A percentile compares a stretch with the other conserved stretches of the same genome.
Conservation (phyloP, 2,888 invertebrate genomes). For the Agonopterix subpropinquella region DNA sequence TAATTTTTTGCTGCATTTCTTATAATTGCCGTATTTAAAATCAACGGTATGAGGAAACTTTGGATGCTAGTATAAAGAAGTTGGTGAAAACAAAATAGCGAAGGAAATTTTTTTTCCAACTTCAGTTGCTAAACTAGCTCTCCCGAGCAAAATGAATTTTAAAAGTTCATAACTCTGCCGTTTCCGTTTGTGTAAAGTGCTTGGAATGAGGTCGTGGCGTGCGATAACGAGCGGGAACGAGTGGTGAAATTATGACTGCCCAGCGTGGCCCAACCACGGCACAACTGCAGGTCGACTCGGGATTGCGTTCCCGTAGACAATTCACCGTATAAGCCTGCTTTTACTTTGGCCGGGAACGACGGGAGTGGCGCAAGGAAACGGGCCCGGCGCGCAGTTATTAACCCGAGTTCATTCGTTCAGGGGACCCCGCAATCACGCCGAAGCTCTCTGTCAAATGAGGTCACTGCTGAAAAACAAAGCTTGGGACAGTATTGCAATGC, state of each 20-base stretch:
- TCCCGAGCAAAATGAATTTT: constrained; percentile 29
- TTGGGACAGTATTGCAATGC: neutral
- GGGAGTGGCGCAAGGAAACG: neutral
- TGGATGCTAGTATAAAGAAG: too few relatives aligned
- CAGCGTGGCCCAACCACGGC: neutral
- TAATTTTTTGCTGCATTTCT: neutral
- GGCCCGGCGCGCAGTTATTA: constrained; percentile 31
- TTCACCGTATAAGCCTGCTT: constrained; percentile 24
- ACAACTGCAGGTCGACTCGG: constrained; percentile 13
- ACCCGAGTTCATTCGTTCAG: constrained; percentile 32
- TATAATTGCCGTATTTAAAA: neutral
- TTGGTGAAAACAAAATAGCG: too few relatives aligned
- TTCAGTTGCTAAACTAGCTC: too few relatives aligned
- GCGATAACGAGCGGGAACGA: constrained; percentile 62
- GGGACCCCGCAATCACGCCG: constrained; percentile 33
- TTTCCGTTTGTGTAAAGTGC: constrained; percentile 54
- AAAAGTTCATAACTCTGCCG: constrained; percentile 47
- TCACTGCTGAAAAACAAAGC: constrained; percentile 36
- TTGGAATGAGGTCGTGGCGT: constrained; percentile 55
- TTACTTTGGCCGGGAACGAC: neutral
- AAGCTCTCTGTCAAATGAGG: constrained; percentile 35
- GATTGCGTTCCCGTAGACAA: constrained; percentile 25
- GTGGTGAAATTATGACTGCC: constrained; percentile 27
- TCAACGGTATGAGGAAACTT: too few relatives aligned
- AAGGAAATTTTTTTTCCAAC: too few relatives aligned